phyloP scores from a whole-genome alignment of 2,797 vertebrate species.

The Hozukius guyotensis region DNA sequence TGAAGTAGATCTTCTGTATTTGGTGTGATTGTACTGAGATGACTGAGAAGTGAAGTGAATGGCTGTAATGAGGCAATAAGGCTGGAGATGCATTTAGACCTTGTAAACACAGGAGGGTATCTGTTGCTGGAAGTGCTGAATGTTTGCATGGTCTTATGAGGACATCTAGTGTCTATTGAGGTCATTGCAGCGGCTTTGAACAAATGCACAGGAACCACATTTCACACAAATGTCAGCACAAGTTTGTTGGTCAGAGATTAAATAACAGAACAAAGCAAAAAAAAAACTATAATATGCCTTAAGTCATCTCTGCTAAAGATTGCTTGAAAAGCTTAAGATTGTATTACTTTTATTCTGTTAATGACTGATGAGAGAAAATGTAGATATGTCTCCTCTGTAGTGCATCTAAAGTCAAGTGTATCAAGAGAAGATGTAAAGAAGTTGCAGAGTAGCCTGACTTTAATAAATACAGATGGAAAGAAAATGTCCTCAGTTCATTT shows the following conservation, averaged over 20 bases:
- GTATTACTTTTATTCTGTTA: not conserved
- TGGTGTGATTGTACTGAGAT: not conserved
- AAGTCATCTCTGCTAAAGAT: not conserved
- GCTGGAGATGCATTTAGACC: not conserved
- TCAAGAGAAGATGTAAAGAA: not conserved
- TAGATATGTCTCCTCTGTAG: not conserved
- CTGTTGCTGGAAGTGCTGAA: not conserved
- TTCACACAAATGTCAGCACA: not conserved
- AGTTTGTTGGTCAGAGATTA: not conserved
- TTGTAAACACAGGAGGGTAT: not conserved
- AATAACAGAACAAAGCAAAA: not conserved
- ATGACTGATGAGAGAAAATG: not conserved
- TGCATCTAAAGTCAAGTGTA: not conserved
- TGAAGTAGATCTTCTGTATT: not conserved
- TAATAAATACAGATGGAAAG: not conserved
- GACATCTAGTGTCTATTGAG: conserved; percentile 66
- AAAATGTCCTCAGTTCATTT: not conserved
- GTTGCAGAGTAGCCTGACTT: not conserved
- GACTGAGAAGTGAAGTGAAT: not conserved
- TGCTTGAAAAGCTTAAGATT: not conserved
- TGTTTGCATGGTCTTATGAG: conserved; percentile 9
- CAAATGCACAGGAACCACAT: not conserved
- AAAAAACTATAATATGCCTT: not conserved
- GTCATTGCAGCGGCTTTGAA: conserved; percentile 38
- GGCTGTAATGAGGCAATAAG: not conserved